A percentile compares a stretch with the other conserved stretches of the same genome.
Conservation (phyloP, 2,113 vertebrate genomes). For the Rhinogobius similis region DNA sequence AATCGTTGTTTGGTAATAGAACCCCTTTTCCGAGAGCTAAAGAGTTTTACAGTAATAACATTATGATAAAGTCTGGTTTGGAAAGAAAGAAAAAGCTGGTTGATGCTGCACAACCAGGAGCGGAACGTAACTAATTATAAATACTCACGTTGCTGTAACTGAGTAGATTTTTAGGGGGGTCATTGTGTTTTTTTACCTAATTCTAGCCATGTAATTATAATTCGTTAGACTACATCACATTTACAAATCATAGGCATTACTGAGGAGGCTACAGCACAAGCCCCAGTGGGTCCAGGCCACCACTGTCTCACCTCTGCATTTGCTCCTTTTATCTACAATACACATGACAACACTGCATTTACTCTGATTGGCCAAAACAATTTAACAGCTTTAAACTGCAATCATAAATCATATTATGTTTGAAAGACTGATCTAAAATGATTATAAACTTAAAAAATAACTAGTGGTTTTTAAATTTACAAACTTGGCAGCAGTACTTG, state of each 20-base stretch:
- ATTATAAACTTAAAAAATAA: too few relatives aligned
- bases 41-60: conserved; percentile 1
- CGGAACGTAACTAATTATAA: background rate
- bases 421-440: background rate
- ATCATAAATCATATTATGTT: background rate
- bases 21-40: background rate
- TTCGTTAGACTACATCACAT: background rate
- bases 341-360: too few relatives aligned
- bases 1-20: conserved; percentile 5
- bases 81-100: background rate
- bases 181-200: background rate
- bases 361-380: background rate
- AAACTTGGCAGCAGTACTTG: background rate
- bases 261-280: too few relatives aligned
- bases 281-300: background rate
- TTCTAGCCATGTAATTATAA: background rate
- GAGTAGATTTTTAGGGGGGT: background rate
- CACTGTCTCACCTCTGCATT: too few relatives aligned
- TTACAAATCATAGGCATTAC: background rate
- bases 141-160: background rate
- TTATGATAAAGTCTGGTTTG: background rate
- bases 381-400: background rate
- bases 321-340: too few relatives aligned
- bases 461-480: too few relatives aligned
- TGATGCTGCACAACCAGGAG: background rate